Conservation (phyloP, 2,888 invertebrate species). For the Bellardia bayeri region DNA sequence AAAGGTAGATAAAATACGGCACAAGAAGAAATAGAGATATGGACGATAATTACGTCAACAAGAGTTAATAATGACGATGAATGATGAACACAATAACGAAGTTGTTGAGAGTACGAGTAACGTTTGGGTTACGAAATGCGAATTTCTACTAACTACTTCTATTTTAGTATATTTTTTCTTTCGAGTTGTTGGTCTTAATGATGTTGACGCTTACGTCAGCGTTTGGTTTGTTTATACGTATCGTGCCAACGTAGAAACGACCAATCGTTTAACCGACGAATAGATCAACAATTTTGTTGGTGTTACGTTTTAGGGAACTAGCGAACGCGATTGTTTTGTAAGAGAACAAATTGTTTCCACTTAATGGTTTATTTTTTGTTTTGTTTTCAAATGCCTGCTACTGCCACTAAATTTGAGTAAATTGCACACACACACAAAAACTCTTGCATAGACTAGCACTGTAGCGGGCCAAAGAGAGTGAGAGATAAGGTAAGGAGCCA, state of each 20-base stretch:
- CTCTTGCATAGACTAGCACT: not conserved
- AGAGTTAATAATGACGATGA: constrained; percentile 46
- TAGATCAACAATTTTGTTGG: constrained; percentile 29
- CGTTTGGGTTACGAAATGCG: constrained; percentile 40
- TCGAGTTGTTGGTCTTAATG: constrained; percentile 1
- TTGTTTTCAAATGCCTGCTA: constrained; percentile 32
- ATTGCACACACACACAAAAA: not conserved
- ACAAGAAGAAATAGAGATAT: constrained; percentile 29
- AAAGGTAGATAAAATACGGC: constrained; percentile 20
- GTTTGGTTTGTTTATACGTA: constrained; percentile 17
- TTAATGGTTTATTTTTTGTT: constrained; percentile 3
- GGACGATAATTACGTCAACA: constrained; percentile 47
- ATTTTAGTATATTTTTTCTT: constrained; percentile 23
- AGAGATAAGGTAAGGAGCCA: not conserved
- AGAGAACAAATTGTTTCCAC: not conserved
- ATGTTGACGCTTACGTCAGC: constrained; percentile 64
- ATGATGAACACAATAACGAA: constrained; percentile 52
- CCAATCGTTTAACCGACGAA: constrained; percentile 41
- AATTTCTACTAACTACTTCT: constrained; percentile 40
- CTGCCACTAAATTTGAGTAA: constrained; percentile 19
- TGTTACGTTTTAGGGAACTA: constrained; percentile 21
- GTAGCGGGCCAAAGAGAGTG: constrained; percentile 1
- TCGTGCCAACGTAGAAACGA: constrained; percentile 14
- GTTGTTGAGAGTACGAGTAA: constrained; percentile 20
- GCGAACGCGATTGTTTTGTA: not conserved